Evolutionary conservation across 2,113 vertebrate genomes (phyloP).

Genomic region (Pardalotus punctatus): DNA sequence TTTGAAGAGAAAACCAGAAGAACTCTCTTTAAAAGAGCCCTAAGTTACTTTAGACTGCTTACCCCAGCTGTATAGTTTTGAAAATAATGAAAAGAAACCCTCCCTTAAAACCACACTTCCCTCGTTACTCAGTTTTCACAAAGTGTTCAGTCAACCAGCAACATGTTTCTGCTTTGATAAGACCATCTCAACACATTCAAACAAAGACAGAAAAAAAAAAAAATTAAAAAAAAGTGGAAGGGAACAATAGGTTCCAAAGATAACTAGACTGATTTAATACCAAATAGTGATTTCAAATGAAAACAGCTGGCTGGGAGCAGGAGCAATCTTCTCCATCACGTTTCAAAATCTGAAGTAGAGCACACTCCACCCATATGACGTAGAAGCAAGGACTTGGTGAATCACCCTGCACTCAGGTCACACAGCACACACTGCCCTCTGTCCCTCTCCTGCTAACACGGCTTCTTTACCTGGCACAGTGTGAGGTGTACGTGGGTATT

Average conservation of each 20-base stretch:
- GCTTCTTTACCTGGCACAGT: background rate
- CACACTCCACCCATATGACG: background rate
- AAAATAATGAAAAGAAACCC: background rate
- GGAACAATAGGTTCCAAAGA: conserved; percentile 36
- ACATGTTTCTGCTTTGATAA: background rate
- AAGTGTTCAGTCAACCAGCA: background rate
- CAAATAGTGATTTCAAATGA: background rate
- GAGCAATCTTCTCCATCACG: background rate
- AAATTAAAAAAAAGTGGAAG: background rate
- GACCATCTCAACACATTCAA: conserved; percentile 12
- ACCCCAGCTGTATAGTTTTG: background rate
- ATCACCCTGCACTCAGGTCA: background rate
- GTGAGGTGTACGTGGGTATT: background rate
- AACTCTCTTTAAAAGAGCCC: background rate
- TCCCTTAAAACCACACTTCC: background rate
- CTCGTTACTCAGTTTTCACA: background rate
- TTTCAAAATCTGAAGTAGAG: conserved; percentile 2
- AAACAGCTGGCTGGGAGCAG: conserved; percentile 35
- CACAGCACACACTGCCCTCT: background rate
- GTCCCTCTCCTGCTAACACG: background rate
- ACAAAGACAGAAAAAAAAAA: background rate
- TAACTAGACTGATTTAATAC: conserved; percentile 27
- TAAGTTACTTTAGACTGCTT: background rate
- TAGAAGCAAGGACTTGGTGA: background rate
- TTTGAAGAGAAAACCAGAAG: background rate